Base-by-base conservation (phyloP, 2,113 vertebrate genomes). In the Turnix velox region DNA sequence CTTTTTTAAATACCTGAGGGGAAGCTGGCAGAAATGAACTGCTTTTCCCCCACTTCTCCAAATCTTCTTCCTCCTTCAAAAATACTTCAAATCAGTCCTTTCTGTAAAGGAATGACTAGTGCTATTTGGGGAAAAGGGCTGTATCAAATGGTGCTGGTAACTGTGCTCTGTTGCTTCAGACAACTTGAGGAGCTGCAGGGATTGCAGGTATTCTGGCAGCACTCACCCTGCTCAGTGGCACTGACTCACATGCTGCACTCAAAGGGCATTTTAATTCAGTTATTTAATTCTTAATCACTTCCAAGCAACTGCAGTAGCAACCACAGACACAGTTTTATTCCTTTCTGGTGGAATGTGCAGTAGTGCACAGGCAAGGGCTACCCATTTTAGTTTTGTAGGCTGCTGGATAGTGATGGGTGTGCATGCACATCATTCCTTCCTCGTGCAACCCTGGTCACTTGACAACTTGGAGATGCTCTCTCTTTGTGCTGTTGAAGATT, bases 1-100 rank as follows among this genome's bases (percentile, higher is more conserved):
- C 65, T 80, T 95, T 96, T 95, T 91, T 94, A 89, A 94, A 72
- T 92, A 75, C 84, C 69, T 84, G 69, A 93, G 80, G 88, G 94
- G 66, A 93, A 87, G 52, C 86, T 95, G 62, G 78, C 80, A 93
- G 84, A 91, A 89, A 87, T 61, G 48, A 92, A 75, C 62, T 93
- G 69, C 12, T 91, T 84, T 65, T n/a, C 1, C 54, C 42, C 33
- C 23, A 24, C 49, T 83, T 95, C 91, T 95, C 61, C 94, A 95
- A 78, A 52, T 93, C 78, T 74, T 82, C 87, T 89, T 92, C 42
- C 79, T 92, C 33, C 87, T 89, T 42, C 61, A 72, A 93, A 7
- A 62, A 59, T 12, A 67, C 65, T 71, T 87, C 73, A 86, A 54
- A 86, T 92, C 76, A 81, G 28, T 93, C 88, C 25, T 88, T 96